phyloP scores from a whole-genome alignment of 2,797 vertebrate genomes.

The Peromyscus aztecus region DNA sequence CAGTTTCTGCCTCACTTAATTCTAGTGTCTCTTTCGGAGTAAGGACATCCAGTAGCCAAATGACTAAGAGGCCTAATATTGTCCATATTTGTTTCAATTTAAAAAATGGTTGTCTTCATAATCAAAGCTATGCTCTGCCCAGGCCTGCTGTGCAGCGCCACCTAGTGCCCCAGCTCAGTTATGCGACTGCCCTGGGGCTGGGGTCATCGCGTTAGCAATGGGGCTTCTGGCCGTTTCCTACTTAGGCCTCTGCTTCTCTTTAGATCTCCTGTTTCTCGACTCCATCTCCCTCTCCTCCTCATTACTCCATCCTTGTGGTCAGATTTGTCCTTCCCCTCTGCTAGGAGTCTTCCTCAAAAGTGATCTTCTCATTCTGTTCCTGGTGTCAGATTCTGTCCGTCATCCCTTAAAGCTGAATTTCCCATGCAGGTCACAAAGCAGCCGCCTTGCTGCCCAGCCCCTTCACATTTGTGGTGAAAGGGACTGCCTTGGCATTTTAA shows the following conservation, averaged over 20 bases:
- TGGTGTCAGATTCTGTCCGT: not conserved
- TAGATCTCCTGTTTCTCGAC: not conserved
- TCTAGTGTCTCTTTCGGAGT: constrained; percentile 4
- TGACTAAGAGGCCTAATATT: not conserved
- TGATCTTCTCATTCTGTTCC: constrained; percentile 32
- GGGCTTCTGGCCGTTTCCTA: not conserved
- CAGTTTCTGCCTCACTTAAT: not conserved
- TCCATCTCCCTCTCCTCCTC: not conserved
- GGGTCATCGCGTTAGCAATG: rapidly evolving
- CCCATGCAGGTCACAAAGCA: not conserved
- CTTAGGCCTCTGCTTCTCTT: not conserved
- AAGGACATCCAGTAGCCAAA: not conserved
- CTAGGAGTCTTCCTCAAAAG: not conserved
- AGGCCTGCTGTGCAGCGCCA: constrained; percentile 66
- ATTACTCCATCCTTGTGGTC: not conserved
- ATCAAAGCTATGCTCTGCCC: not conserved
- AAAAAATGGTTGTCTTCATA: not conserved
- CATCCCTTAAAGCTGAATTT: not conserved
- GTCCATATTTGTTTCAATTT: not conserved
- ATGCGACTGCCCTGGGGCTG: not conserved
- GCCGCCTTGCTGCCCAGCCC: not conserved
- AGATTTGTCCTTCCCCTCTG: not conserved
- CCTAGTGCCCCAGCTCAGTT: constrained; percentile 40
- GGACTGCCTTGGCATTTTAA: not conserved
- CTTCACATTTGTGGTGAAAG: not conserved